Conservation (phyloP, 2,888 invertebrate genomes). For the Blastobasis lacticolella region DNA sequence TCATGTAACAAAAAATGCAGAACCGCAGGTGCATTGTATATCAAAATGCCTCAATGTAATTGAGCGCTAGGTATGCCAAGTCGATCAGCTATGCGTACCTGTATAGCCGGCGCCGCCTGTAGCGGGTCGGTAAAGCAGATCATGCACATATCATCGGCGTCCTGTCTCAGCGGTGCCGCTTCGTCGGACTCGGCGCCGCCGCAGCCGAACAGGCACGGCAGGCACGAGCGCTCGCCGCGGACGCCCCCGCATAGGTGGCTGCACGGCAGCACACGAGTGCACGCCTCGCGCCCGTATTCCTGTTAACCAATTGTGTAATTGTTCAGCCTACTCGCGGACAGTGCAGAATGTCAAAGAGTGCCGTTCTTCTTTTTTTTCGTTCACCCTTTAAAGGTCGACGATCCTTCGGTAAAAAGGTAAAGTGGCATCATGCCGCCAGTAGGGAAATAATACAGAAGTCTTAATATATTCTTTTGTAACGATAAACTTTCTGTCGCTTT, state of each 20-base stretch:
- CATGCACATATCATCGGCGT: constrained; percentile 99
- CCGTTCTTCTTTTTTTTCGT: too few relatives aligned
- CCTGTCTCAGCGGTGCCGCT: constrained; percentile 87
- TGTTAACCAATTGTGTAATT: constrained; percentile 29
- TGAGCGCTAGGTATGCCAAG: too few relatives aligned
- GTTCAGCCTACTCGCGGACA: background rate
- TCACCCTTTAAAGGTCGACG: too few relatives aligned
- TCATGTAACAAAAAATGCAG: too few relatives aligned
- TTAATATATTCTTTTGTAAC: too few relatives aligned
- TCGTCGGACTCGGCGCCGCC: constrained; percentile 81
- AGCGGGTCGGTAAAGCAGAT: constrained; percentile 98
- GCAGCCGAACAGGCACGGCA: constrained; percentile 94
- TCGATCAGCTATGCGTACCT: constrained; percentile 58
- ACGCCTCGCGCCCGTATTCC: constrained; percentile 87
- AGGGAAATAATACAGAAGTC: too few relatives aligned
- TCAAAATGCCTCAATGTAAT: too few relatives aligned
- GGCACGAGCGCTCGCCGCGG: constrained; percentile 85
- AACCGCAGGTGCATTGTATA: too few relatives aligned
- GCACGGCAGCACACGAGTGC: constrained; percentile 86
- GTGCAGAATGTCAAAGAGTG: background rate
- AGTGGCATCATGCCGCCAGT: too few relatives aligned
- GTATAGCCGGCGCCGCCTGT: constrained; percentile 94
- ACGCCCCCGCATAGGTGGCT: constrained; percentile 97
- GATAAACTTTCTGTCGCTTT: too few relatives aligned
- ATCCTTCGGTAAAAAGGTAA: too few relatives aligned